Conservation (phyloP, 2,888 invertebrate species). For the Priocnemis perturbator region DNA sequence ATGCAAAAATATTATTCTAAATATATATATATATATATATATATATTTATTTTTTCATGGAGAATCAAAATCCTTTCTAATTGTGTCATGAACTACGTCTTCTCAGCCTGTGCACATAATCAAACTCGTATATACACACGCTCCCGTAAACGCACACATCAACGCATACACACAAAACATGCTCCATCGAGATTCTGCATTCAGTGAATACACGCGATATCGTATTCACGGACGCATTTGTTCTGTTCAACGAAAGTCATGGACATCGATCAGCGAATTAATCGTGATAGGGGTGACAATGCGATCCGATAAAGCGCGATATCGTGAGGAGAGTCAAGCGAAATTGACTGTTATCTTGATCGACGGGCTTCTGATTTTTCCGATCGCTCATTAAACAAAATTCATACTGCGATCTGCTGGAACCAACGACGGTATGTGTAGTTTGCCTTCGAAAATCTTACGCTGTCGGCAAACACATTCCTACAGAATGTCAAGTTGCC, state of each 20-base stretch:
- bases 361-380: constrained; percentile 19
- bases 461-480: too few species aligned
- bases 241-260: constrained; percentile 39
- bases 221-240: constrained; percentile 51
- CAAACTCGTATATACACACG: background rate
- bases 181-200: constrained; percentile 59
- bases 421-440: constrained; percentile 41
- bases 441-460: too few species aligned
- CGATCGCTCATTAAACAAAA: constrained; percentile 15
- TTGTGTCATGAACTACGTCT: background rate
- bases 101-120: too few species aligned
- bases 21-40: too few species aligned
- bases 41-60: background rate
- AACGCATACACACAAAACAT: constrained; percentile 55
- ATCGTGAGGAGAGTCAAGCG: background rate
- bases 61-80: background rate
- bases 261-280: constrained; percentile 34
- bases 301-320: background rate
- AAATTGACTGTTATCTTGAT: background rate
- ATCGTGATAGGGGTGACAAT: background rate
- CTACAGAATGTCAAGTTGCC: too few species aligned
- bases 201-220: constrained; percentile 50
- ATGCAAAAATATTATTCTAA: background rate
- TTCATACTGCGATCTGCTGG: constrained; percentile 70
- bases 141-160: background rate